phyloP scores from a whole-genome alignment of 2,797 vertebrate genomes.

The Melanotaenia maccullochi region DNA sequence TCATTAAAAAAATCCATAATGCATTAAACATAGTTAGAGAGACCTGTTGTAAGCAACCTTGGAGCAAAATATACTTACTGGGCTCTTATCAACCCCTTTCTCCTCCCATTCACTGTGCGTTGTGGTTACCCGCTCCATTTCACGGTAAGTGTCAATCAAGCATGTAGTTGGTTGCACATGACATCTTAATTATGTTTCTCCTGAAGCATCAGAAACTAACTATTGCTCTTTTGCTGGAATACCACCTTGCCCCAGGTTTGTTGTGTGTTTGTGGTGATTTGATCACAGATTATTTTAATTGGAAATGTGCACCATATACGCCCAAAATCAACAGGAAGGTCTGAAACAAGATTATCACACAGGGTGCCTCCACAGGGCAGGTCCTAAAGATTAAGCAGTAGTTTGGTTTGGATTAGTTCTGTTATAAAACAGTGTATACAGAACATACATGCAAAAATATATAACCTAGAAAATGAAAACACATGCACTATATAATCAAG shows the following conservation, averaged over 20 bases:
- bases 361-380: neutral
- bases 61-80: slow-evolving; percentile 36
- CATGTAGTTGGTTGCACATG: slow-evolving; percentile 46
- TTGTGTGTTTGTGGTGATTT: slow-evolving; percentile 28
- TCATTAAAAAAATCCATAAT: slow-evolving; percentile 29
- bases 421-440: neutral
- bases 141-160: slow-evolving; percentile 57
- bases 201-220: slow-evolving; percentile 47
- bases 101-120: slow-evolving; percentile 19
- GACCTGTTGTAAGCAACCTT: slow-evolving; percentile 17
- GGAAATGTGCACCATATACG: slow-evolving; percentile 1
- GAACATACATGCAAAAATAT: slow-evolving; percentile 10
- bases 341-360: neutral
- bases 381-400: neutral
- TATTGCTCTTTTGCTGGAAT: slow-evolving; percentile 46
- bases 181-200: slow-evolving; percentile 67
- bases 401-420: slow-evolving; percentile 6
- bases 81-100: slow-evolving; percentile 14
- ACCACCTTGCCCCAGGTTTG: slow-evolving; percentile 19
- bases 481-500: neutral
- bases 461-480: neutral
- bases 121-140: slow-evolving; percentile 38
- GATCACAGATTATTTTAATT: slow-evolving; percentile 32
- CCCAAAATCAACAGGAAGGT: slow-evolving; percentile 9
- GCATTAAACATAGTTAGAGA: neutral